Evolutionary conservation across 2,113 vertebrate species (phyloP).

Genomic region (Blennius ocellaris): DNA sequence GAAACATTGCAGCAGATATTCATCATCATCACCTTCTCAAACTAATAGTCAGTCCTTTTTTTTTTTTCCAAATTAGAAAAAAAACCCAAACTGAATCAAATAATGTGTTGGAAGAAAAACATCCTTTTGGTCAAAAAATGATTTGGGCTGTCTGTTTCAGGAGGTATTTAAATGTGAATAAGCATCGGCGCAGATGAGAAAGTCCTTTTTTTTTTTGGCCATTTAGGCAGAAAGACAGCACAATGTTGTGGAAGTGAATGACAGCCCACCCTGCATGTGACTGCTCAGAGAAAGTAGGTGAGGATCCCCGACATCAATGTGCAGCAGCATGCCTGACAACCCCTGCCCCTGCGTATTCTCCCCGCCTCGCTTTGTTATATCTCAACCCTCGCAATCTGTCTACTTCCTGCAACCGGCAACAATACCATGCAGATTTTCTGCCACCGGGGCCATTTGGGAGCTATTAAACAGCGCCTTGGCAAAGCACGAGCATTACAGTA

Average conservation of each 20-base stretch:
- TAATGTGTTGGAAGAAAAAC: too few species aligned
- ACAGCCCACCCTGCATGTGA: constrained; percentile 26
- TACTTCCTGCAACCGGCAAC: constrained; percentile 49
- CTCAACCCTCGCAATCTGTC: constrained; percentile 55
- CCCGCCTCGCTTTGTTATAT: constrained; percentile 46
- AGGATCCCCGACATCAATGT: constrained; percentile 38
- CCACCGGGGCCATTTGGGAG: constrained; percentile 55
- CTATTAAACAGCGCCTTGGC: constrained; percentile 56
- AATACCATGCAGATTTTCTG: constrained; percentile 63
- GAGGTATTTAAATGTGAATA: constrained; percentile 6
- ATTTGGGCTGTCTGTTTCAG: too few species aligned
- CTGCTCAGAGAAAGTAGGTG: constrained; percentile 32
- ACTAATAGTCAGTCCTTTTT: too few species aligned
- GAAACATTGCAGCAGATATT: constrained; percentile 25
- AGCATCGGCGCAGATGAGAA: constrained; percentile 6
- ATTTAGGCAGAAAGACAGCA: constrained; percentile 28
- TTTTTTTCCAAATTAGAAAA: constrained; percentile 7
- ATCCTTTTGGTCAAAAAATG: too few species aligned
- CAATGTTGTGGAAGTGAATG: constrained; percentile 35
- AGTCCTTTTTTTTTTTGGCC: constrained; percentile 28
- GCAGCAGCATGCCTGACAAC: constrained; percentile 31
- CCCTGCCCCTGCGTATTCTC: constrained; percentile 35
- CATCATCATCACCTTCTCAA: not conserved
- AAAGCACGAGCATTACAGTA: constrained; percentile 44
- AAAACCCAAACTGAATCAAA: too few species aligned